phyloP scores from a whole-genome alignment of 2,888 invertebrate species.

The Nematopogon swammerdamellus region DNA sequence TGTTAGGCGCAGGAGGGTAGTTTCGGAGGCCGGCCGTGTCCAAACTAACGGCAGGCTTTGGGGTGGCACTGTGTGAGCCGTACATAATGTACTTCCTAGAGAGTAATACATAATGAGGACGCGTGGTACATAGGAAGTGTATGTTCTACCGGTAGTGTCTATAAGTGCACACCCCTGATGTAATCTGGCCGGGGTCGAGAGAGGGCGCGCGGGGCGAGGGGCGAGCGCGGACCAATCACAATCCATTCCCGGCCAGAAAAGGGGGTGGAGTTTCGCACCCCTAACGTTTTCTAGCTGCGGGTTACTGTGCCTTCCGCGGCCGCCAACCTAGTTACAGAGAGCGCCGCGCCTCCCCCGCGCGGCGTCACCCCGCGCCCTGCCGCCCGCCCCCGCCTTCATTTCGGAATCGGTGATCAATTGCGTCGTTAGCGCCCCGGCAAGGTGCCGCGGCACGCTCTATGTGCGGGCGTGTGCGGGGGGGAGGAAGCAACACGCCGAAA shows the following conservation, averaged over 20 bases:
- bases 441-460: too few species aligned
- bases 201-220: conserved; percentile 37
- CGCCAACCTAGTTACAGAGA: conserved; percentile 44
- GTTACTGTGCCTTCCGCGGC: conserved; percentile 54
- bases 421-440: too few species aligned
- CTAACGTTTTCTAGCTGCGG: conserved; percentile 50
- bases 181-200: conserved; percentile 42
- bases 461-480: too few species aligned
- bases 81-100: neutral
- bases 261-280: conserved; percentile 57
- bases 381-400: neutral
- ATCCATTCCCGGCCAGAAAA: conserved; percentile 55
- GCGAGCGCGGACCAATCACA: conserved; percentile 45
- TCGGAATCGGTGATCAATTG: too few species aligned
- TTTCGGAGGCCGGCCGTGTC: neutral
- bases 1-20: too few species aligned
- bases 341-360: conserved; percentile 13
- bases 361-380: conserved; percentile 36
- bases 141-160: conserved; percentile 42
- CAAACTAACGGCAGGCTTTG: neutral
- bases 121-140: neutral
- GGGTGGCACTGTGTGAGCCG: neutral
- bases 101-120: neutral
- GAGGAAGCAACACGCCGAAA: too few species aligned
- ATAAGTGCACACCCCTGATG: conserved; percentile 56